Conservation (phyloP, 2,113 vertebrate genomes). For the Istiophorus platypterus region DNA sequence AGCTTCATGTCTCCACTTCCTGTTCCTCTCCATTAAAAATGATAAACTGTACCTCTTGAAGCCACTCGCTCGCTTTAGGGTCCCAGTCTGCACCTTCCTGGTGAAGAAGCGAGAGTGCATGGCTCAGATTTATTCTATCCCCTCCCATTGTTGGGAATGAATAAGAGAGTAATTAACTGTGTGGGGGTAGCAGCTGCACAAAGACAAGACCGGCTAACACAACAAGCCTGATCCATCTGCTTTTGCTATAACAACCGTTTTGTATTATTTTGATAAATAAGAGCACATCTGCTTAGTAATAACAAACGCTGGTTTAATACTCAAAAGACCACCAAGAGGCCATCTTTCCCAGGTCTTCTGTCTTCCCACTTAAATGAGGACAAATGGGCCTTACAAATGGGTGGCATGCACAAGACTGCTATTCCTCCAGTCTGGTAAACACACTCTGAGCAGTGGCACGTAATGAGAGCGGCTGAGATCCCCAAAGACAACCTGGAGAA, state of each 20-base stretch:
- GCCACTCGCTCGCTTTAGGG: constrained; percentile 76
- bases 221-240: constrained; percentile 76
- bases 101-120: constrained; percentile 66
- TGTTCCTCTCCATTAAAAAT: constrained; percentile 85
- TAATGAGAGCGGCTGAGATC: constrained; percentile 71
- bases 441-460: constrained; percentile 68
- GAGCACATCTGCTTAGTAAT: constrained; percentile 76
- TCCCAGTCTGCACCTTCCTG: constrained; percentile 78
- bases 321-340: constrained; percentile 70
- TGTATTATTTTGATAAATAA: constrained; percentile 80
- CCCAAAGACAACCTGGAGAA: constrained; percentile 71
- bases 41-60: constrained; percentile 83
- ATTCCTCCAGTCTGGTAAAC: constrained; percentile 66
- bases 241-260: constrained; percentile 73
- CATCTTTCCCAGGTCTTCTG: constrained; percentile 58
- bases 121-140: constrained; percentile 77
- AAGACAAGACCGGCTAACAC: constrained; percentile 69
- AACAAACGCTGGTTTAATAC: constrained; percentile 75
- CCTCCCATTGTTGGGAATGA: constrained; percentile 79
- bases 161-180: constrained; percentile 84
- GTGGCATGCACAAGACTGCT: constrained; percentile 50
- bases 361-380: constrained; percentile 79
- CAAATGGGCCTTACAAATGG: constrained; percentile 71
- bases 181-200: constrained; percentile 74
- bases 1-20: constrained; percentile 76